phyloP scores from a whole-genome alignment of 2,797 vertebrate species.

The Lepus townsendii region DNA sequence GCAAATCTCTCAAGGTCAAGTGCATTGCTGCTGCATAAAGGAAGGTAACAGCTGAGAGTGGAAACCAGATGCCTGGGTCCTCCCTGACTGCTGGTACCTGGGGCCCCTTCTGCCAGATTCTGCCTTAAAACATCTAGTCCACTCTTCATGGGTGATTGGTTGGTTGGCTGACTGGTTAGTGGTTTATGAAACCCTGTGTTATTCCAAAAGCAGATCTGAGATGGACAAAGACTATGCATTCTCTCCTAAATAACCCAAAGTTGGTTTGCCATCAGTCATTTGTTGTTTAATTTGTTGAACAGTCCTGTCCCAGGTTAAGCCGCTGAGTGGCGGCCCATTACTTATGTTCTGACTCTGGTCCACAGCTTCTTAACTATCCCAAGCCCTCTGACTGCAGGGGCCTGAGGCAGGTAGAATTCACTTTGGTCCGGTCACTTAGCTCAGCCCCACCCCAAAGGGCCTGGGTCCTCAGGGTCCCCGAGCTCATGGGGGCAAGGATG shows the following conservation, averaged over 20 bases:
- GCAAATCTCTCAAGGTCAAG: slow-evolving; percentile 4
- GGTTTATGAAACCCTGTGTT: not conserved
- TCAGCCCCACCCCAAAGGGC: not conserved
- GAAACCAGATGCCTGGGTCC: not conserved
- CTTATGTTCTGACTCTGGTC: not conserved
- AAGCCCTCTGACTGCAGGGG: not conserved
- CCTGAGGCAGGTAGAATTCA: not conserved
- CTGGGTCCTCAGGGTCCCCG: not conserved
- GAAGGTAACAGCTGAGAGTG: not conserved
- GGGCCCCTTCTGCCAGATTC: not conserved
- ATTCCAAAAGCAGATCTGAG: not conserved
- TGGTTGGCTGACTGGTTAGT: not conserved
- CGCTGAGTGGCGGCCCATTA: not conserved
- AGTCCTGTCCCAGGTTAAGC: not conserved
- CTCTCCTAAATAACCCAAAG: not conserved
- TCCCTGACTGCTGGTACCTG: not conserved
- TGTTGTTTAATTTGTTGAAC: not conserved
- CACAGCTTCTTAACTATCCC: not conserved
- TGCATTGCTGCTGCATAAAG: too few relatives aligned
- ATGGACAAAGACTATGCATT: not conserved
- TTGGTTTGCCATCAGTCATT: not conserved
- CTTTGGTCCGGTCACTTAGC: not conserved
- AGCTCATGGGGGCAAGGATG: not conserved
- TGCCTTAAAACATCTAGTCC: not conserved
- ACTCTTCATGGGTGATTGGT: not conserved